Conservation (phyloP, 2,113 vertebrate species). For the Procavia capensis region DNA sequence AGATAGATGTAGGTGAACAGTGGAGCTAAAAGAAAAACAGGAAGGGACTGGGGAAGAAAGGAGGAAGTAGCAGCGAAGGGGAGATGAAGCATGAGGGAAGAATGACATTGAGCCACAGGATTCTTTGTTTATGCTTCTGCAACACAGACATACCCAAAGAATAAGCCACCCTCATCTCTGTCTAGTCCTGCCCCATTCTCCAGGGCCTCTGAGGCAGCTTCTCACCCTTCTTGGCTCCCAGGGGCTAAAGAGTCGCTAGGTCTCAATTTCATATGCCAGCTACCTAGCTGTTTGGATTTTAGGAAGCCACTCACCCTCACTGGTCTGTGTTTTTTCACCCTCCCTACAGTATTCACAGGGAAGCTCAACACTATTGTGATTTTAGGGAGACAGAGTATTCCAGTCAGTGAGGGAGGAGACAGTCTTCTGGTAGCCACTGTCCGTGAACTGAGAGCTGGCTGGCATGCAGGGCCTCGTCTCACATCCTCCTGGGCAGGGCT, state of each 20-base stretch:
- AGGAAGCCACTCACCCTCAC: neutral
- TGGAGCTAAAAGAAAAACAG: too few species aligned
- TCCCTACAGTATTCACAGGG: neutral
- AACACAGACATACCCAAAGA: neutral
- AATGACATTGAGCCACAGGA: neutral
- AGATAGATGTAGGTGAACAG: neutral
- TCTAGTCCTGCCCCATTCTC: fast-evolving
- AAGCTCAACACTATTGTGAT: neutral
- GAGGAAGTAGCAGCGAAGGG: too few species aligned
- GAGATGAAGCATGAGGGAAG: neutral
- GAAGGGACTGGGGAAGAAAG: neutral
- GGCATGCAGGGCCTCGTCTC: neutral
- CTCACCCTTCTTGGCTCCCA: neutral
- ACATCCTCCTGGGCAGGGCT: neutral
- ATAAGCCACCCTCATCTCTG: too few species aligned
- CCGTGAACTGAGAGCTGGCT: neutral
- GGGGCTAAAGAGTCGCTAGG: neutral
- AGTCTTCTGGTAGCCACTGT: fast-evolving
- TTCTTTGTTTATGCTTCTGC: fast-evolving
- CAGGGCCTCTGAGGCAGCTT: neutral
- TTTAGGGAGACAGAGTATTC: conserved; percentile 65
- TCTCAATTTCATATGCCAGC: fast-evolving
- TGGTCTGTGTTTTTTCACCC: neutral
- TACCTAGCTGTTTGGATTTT: neutral
- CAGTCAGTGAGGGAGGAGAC: neutral